phyloP scores from a whole-genome alignment of 1,140 invertebrate species.

The Cotesia glomerata region DNA sequence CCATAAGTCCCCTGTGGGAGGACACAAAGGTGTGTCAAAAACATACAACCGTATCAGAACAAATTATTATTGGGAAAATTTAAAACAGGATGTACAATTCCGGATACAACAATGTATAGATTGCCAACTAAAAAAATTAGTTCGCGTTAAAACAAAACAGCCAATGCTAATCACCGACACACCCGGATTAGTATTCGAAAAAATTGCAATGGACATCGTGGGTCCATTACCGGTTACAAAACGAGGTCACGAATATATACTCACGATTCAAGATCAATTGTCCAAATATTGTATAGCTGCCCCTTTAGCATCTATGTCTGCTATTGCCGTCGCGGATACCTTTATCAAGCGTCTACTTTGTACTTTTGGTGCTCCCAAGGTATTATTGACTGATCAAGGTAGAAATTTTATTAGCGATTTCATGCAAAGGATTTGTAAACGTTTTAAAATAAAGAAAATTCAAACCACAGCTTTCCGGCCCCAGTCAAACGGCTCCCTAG shows the following conservation, averaged over 20 bases:
- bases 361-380: background rate
- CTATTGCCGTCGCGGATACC: too few relatives aligned
- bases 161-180: background rate
- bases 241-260: background rate
- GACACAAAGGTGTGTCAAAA: too few relatives aligned
- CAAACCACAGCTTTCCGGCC: constrained; percentile 36
- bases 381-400: background rate
- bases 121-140: background rate
- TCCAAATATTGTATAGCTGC: background rate
- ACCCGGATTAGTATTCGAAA: background rate
- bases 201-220: background rate
- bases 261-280: constrained; percentile 4
- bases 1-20: too few relatives aligned
- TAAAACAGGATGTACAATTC: too few relatives aligned
- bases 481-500: constrained; percentile 36
- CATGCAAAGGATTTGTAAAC: constrained; percentile 36
- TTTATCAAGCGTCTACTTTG: too few relatives aligned
- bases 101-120: background rate
- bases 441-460: constrained; percentile 36
- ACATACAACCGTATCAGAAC: too few relatives aligned
- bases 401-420: constrained; percentile 33
- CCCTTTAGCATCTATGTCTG: background rate
- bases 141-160: background rate
- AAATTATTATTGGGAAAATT: too few relatives aligned
- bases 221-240: background rate